A percentile compares a stretch with the other conserved stretches of the same genome.
Evolutionary conservation across 1,140 invertebrate species (phyloP).

Genomic region (Ctenoplectra terminalis): DNA sequence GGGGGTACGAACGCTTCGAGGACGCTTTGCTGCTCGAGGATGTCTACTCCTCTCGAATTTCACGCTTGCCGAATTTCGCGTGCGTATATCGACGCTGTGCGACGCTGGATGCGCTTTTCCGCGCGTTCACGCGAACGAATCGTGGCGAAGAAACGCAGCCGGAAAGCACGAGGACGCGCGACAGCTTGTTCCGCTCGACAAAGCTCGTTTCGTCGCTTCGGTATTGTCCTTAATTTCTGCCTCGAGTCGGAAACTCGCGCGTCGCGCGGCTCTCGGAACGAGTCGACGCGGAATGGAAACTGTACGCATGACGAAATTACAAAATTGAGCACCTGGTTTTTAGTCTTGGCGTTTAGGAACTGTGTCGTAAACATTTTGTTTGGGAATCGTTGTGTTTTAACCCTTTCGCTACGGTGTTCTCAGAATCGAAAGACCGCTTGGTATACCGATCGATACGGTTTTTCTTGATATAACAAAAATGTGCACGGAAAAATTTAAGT

Average conservation of each 20-base stretch:
- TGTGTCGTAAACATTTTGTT: too few species aligned
- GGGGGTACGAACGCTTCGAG: conserved; percentile 38
- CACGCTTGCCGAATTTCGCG: conserved; percentile 37
- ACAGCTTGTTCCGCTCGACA: not conserved
- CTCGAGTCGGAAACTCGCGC: not conserved
- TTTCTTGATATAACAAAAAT: too few species aligned
- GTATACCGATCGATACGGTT: too few species aligned
- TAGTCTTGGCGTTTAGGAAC: too few species aligned
- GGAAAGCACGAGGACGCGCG: not conserved
- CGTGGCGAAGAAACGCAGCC: not conserved
- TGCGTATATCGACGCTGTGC: not conserved
- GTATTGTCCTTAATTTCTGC: conserved; percentile 2
- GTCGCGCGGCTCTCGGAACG: not conserved
- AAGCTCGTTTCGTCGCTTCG: not conserved
- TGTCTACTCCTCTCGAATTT: conserved; percentile 57
- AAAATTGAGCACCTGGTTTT: not conserved
- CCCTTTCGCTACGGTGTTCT: too few species aligned
- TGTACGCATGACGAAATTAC: not conserved
- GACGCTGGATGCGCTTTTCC: conserved; percentile 9
- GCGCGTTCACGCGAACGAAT: not conserved
- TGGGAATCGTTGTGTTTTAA: too few species aligned
- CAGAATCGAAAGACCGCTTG: too few species aligned
- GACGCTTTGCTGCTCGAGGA: conserved; percentile 36
- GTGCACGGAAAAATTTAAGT: too few species aligned
- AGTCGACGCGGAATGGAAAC: not conserved